Conservation (phyloP, 37 sponge, comb jelly and placozoan species). For the Eunapius fragilis region DNA sequence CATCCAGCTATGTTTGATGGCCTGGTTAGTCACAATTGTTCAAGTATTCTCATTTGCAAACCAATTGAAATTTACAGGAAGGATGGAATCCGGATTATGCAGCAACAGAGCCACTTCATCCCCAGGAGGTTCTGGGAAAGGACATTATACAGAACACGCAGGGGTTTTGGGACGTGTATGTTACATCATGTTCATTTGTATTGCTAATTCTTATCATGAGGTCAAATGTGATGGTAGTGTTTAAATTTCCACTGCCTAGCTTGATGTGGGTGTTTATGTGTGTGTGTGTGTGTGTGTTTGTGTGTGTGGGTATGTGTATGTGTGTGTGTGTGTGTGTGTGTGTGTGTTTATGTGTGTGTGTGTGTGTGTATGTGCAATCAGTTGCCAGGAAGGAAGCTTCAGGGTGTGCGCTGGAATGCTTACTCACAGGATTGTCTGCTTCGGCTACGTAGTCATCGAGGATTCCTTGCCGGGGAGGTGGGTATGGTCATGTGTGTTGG, state of each 20-base stretch:
- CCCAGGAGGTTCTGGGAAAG: conserved; percentile 32
- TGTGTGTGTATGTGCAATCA: too few relatives aligned
- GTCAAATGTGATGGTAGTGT: too few relatives aligned
- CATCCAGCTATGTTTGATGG: conserved; percentile 56
- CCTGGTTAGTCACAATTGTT: conserved; percentile 18
- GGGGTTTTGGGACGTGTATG: conserved; percentile 66
- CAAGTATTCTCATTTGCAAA: neutral
- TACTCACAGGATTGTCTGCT: conserved; percentile 77
- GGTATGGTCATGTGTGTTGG: neutral
- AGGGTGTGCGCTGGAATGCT: conserved; percentile 72
- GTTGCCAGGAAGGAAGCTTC: conserved; percentile 61
- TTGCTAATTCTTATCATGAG: too few relatives aligned
- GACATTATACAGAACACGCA: conserved; percentile 17
- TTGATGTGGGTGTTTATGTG: too few relatives aligned
- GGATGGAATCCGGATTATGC: conserved; percentile 40
- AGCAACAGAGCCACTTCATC: conserved; percentile 27
- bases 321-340: too few relatives aligned
- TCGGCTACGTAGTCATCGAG: conserved; percentile 88
- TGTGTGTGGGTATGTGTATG: too few relatives aligned
- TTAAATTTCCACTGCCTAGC: too few relatives aligned
- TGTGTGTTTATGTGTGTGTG: too few relatives aligned
- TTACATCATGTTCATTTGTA: too few relatives aligned
- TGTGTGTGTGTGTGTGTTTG: neutral
- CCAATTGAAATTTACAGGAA: too few relatives aligned
- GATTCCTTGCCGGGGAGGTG: conserved; percentile 81